Conservation (phyloP, 2,113 vertebrate species). For the Madoqua kirkii region DNA sequence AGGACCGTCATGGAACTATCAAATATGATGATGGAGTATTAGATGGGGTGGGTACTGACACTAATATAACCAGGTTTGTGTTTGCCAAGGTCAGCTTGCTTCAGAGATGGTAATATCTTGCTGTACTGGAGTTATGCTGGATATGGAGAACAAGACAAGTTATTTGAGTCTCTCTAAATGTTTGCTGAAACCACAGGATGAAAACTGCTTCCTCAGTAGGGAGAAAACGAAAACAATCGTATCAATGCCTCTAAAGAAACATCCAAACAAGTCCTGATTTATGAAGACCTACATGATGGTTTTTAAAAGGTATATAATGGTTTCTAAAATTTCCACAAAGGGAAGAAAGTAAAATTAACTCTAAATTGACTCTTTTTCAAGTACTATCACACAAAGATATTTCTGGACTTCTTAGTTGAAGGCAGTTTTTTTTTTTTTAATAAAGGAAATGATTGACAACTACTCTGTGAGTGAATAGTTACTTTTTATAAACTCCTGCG, state of each 20-base stretch:
- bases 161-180: not conserved
- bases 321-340: not conserved
- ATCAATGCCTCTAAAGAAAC: not conserved
- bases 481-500: slow-evolving; percentile 11
- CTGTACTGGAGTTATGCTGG: not conserved
- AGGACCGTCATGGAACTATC: not conserved
- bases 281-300: not conserved
- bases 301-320: not conserved
- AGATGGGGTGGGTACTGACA: not conserved
- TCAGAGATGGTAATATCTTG: not conserved
- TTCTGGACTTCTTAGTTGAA: not conserved
- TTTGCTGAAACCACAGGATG: not conserved
- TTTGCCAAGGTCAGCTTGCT: not conserved
- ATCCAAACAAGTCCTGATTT: not conserved
- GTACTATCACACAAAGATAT: not conserved
- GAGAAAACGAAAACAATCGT: not conserved
- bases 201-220: not conserved
- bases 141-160: not conserved
- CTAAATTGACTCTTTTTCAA: not conserved
- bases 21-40: not conserved
- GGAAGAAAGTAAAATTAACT: slow-evolving; percentile 18
- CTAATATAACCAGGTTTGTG: not conserved
- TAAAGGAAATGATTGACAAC: not conserved
- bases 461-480: not conserved
- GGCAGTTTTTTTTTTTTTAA: not conserved